phyloP scores from a whole-genome alignment of 2,797 vertebrate genomes.

The Xiphophorus birchmanni region DNA sequence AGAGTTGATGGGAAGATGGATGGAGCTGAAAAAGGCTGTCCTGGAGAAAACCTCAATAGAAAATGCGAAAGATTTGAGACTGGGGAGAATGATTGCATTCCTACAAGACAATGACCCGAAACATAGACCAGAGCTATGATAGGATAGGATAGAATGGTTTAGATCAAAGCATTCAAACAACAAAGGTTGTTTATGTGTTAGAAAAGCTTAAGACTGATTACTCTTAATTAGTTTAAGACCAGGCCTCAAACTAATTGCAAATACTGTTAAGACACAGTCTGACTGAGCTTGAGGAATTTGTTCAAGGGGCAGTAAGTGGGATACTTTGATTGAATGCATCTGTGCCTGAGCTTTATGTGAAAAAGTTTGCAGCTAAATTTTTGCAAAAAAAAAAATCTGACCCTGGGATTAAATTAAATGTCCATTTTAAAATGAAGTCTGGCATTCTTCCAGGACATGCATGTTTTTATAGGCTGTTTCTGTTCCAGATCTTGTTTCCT shows the following conservation, averaged over 20 bases:
- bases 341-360: conserved; percentile 9
- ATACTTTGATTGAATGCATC: conserved; percentile 9
- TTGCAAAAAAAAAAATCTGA: conserved; percentile 28
- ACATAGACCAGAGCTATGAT: neutral
- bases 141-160: neutral
- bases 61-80: neutral
- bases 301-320: neutral
- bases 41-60: neutral
- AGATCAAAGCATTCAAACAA: neutral
- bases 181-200: neutral
- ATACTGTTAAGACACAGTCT: neutral
- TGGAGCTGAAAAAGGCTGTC: neutral
- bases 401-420: conserved; percentile 32
- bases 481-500: conserved; percentile 43
- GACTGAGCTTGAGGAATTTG: neutral
- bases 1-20: neutral
- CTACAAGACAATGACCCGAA: neutral
- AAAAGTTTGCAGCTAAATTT: conserved; percentile 26
- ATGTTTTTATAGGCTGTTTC: conserved; percentile 32
- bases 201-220: neutral
- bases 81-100: neutral
- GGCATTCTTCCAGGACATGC: conserved; percentile 16
- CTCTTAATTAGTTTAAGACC: neutral
- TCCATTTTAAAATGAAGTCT: conserved; percentile 27
- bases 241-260: neutral